These are phyloP conservation scores for Smutsia gigantea DNA, from an alignment of 2,797 vertebrate species.

Conservation along the genomic window DNA sequence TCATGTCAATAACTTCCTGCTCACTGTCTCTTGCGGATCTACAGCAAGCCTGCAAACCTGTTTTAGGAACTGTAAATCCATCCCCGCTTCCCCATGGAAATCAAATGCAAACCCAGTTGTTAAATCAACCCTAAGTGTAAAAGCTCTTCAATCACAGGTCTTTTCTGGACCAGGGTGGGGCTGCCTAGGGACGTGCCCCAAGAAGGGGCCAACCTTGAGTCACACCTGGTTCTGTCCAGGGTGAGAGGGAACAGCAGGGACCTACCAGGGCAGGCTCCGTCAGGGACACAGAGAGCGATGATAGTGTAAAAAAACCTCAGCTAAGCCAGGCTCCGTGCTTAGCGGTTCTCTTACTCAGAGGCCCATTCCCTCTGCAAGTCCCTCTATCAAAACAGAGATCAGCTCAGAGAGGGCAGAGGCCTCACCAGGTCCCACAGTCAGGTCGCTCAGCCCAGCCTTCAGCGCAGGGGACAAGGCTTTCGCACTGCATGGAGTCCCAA, in stretches of 20 bases:
- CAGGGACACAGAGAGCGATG: neutral
- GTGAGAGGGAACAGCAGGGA: rapidly evolving
- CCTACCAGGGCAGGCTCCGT: neutral
- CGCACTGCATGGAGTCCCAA: neutral
- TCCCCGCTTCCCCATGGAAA: neutral
- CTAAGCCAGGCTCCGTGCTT: neutral
- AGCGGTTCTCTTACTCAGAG: neutral
- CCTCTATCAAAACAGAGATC: neutral
- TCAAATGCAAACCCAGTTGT: constrained; percentile 10
- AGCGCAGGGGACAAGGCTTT: neutral
- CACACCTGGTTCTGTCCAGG: neutral
- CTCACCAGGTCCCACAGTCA: neutral
- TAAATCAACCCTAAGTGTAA: neutral
- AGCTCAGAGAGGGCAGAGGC: neutral
- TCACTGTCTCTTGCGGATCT: neutral
- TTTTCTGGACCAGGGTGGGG: neutral
- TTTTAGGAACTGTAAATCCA: neutral
- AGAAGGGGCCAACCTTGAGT: neutral
- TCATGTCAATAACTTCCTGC: constrained; percentile 36
- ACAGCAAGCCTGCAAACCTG: neutral
- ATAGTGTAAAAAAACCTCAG: neutral
- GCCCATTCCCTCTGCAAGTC: neutral
- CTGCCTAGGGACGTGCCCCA: neutral
- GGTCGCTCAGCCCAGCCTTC: neutral
- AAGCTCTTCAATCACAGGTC: neutral